Evolutionary conservation across 1,140 invertebrate genomes (phyloP).

Genomic region (Venustaconcha ellipsiformis): DNA sequence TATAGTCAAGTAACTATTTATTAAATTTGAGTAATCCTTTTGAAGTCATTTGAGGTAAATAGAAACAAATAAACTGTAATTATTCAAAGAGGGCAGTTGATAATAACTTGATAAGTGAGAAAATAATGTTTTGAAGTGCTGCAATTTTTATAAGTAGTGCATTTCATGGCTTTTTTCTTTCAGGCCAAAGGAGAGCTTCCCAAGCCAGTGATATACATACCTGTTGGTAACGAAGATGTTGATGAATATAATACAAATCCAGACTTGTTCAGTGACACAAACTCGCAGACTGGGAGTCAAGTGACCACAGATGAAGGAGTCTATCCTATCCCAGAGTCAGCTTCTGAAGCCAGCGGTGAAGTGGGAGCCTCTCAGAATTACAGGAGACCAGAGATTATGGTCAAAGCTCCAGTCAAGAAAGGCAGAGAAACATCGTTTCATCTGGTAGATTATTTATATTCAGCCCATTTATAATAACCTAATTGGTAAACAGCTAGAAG

Average conservation of each 20-base stretch:
- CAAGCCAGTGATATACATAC: conserved; percentile 51
- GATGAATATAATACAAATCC: conserved; percentile 59
- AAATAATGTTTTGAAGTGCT: no score
- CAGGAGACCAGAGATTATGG: conserved; percentile 1
- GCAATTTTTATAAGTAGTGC: no score
- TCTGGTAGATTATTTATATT: no score
- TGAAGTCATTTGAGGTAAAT: neutral
- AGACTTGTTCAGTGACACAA: conserved; percentile 60
- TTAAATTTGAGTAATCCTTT: neutral
- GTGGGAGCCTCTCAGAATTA: conserved; percentile 1
- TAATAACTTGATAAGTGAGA: no score
- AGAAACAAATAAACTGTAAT: neutral
- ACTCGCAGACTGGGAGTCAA: conserved; percentile 42
- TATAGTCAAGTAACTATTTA: no score
- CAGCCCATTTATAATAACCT: no score
- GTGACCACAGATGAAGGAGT: conserved; percentile 40
- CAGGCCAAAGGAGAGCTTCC: conserved; percentile 36
- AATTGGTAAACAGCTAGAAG: no score
- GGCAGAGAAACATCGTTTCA: no score
- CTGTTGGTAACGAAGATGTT: conserved; percentile 33
- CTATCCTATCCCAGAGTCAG: conserved; percentile 38
- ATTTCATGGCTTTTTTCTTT: neutral
- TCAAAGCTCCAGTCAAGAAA: no score
- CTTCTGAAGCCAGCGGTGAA: conserved; percentile 48
- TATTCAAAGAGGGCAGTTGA: neutral